Evolutionary conservation across 2,888 invertebrate genomes (phyloP), one percentile per base, ranked within the genome.

Genomic region (Tribolium freemani): DNA sequence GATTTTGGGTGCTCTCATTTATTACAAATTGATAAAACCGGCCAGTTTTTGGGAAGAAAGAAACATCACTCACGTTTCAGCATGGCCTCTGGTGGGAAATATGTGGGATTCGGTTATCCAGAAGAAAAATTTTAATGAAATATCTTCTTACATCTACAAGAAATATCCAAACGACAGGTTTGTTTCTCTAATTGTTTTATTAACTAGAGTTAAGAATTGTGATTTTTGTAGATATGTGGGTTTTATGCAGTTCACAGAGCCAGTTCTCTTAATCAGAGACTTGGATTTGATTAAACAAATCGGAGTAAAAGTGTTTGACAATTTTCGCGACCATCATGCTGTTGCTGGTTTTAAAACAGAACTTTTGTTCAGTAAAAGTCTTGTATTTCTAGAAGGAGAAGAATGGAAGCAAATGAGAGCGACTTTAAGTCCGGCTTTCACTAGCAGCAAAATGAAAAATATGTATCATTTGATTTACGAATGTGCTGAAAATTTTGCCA

Each of bases 251-350:
- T 80, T 81, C 44, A 63, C 44, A 5, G 71, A 20, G 0, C 90
- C 90, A 1, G 69, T 87, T 0, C 78, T 91, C n/a, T 84, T 88
- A 46, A 75, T 90, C 0, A 80, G 88, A 71, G 90, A 90, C 79
- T 87, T 88, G 5, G 90, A 90, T 3, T 79, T 91, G n/a, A 88
- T 91, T 6, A 90, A 90, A 82, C 85, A 87, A 30, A 83, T 91
- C 6, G 86, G 88, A 69, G 88, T 90, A 38, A 86, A 89, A 68
- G 90, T 90, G 78, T 90, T 90, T 80, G 90, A 90, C 63, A 85
- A 89, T 81, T 90, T 90, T 76, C 85, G 87, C 10, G 90, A 90
- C 66, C 82, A 83, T 54, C 56, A 38, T n/a, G n/a, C 53, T 16
- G 66, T 78, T 20, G 54, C 77, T 9, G 44, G 71, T 5, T 83